Evolutionary conservation across 2,888 invertebrate species (phyloP), one percentile per base, ranked within the genome.

Genomic region (Muschampia plurimacula): DNA sequence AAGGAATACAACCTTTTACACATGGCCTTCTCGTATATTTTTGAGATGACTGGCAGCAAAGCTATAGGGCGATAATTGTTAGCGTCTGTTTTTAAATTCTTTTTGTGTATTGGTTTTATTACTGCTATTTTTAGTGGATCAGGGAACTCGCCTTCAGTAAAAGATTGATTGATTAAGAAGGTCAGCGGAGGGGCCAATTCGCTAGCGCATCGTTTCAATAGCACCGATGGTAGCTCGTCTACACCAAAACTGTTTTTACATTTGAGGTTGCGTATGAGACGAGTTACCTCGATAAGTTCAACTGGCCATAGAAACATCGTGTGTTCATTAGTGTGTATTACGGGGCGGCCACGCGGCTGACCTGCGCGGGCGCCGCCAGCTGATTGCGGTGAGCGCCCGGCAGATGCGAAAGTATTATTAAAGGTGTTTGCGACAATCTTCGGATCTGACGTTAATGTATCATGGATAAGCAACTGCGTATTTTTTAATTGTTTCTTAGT

Each of bases 1-100:
- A 69, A 76, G 0, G 72, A 72, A 39, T 74, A 73, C 0, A 78
- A 36, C 0, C 76, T 64, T 10, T 66, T 72, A 7, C n/a, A 39
- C 75, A 78, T 76, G 4, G 67, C 74, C 1, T 69, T 57, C 74
- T 77, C 76, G 46, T 74, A 71, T 49, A 74, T 65, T 75, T 77
- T 77, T 36, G 76, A 57, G 39, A 73, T 73, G 0, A 72, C 73
- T 22, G 75, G 64, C 36, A 73, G 55, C 3, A 76, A 39, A 2
- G 77, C 74, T 62, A 63, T 63, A 1, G 62, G 62, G 1, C 69
- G 62, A 13, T 69, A 69, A 59, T 68, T 68, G 15, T 49, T 68
- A 49, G 13, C 36, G 46, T 68, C 68, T 46, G 68, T 36, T 68
- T 59, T 60, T 12, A 9, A 28, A 9, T 44, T 44, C 36, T 68